Percentiles rank a stretch among this genome's conserved stretches.
phyloP scores from a whole-genome alignment of 2,797 vertebrate species.

The Strix occidentalis region DNA sequence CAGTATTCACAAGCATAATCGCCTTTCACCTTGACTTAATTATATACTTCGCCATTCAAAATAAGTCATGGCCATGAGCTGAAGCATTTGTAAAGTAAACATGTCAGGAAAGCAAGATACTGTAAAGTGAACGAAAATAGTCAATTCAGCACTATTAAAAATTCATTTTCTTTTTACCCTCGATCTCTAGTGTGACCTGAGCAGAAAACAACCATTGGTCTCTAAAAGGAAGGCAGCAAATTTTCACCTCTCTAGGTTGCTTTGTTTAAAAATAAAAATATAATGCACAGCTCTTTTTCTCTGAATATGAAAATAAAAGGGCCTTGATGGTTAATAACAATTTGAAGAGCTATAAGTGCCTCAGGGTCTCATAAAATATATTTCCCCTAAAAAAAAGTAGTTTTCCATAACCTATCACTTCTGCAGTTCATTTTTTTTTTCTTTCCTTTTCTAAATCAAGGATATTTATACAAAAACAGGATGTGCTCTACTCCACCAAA shows the following conservation, averaged over 20 bases:
- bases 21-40: conserved; percentile 77
- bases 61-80: conserved; percentile 54
- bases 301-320: conserved; percentile 51
- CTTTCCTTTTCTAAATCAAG: conserved; percentile 1
- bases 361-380: conserved; percentile 38
- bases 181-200: neutral
- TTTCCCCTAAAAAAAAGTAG: neutral
- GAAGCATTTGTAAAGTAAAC: conserved; percentile 72
- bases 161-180: conserved; percentile 12
- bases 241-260: neutral
- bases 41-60: conserved; percentile 65
- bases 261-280: conserved; percentile 30
- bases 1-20: conserved; percentile 63
- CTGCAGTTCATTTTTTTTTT: conserved; percentile 5
- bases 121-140: conserved; percentile 60
- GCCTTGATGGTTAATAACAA: neutral
- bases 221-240: conserved; percentile 28
- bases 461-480: conserved; percentile 18
- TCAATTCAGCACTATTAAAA: conserved; percentile 57
- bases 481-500: neutral
- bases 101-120: conserved; percentile 68
- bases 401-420: neutral
- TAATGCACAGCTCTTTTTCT: neutral
- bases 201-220: conserved; percentile 10
- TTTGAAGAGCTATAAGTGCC: conserved; percentile 22